A percentile compares a stretch with the other conserved stretches of the same genome.
phyloP scores from a whole-genome alignment of 1,140 invertebrate species.

The Aphelenchoides fujianensis region DNA sequence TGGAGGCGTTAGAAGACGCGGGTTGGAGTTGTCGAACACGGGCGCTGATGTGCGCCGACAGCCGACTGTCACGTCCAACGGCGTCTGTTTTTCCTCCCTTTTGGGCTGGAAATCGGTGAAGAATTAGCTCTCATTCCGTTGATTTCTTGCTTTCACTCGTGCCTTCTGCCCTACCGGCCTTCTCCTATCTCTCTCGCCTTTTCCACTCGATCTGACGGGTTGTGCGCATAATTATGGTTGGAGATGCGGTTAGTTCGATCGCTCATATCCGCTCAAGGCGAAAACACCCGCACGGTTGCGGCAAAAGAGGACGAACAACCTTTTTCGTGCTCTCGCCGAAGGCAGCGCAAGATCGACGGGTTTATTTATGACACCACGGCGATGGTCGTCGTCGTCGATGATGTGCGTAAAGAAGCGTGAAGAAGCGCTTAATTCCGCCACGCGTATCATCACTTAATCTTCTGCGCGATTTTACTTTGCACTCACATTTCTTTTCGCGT shows the following conservation, averaged over 20 bases:
- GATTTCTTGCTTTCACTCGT: too few species aligned
- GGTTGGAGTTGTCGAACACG: too few species aligned
- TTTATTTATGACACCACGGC: background rate
- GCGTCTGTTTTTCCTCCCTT: background rate
- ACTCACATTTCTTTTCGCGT: too few species aligned
- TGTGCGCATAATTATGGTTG: too few species aligned
- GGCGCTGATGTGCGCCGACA: too few species aligned
- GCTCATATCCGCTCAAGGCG: background rate
- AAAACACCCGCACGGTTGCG: background rate
- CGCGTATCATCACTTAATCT: slow-evolving; percentile 5
- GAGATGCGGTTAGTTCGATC: too few species aligned
- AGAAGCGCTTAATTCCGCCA: slow-evolving; percentile 1
- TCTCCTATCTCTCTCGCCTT: too few species aligned
- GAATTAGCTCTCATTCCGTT: background rate
- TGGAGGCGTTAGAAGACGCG: too few species aligned
- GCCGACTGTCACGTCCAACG: too few species aligned
- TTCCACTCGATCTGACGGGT: too few species aligned
- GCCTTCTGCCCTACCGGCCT: too few species aligned
- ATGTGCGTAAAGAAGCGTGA: background rate
- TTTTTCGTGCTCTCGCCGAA: background rate
- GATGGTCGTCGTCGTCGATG: background rate
- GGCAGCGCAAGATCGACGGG: background rate
- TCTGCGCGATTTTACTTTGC: background rate
- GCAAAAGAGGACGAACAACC: background rate
- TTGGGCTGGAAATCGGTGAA: background rate